Evolutionary conservation across 2,888 invertebrate genomes (phyloP).

Genomic region (Nomada ruficornis): DNA sequence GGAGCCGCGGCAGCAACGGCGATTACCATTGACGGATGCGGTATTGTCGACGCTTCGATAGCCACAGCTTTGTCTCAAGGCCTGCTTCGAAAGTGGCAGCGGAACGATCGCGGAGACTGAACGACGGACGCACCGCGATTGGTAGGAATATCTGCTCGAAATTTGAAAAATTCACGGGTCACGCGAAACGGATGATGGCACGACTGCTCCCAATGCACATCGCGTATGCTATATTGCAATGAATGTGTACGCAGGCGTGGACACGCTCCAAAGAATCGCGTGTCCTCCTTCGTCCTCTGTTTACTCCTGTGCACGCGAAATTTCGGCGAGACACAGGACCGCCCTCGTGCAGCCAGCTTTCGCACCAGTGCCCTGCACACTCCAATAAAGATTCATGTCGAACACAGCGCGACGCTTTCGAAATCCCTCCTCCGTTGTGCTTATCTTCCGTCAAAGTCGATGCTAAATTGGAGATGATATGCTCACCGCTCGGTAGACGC

Average conservation of each 20-base stretch:
- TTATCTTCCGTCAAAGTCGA: slow-evolving; percentile 7
- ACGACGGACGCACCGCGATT: neutral
- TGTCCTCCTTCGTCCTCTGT: slow-evolving; percentile 49
- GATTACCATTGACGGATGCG: slow-evolving; percentile 13
- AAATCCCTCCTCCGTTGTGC: neutral
- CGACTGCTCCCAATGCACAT: slow-evolving; percentile 31
- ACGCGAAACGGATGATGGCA: slow-evolving; percentile 30
- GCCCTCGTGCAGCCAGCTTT: slow-evolving; percentile 7
- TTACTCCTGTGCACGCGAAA: slow-evolving; percentile 49
- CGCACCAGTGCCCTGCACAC: neutral
- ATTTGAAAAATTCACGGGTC: slow-evolving; percentile 19
- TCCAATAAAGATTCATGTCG: slow-evolving; percentile 25
- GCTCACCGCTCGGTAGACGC: slow-evolving; percentile 79
- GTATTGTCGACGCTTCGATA: slow-evolving; percentile 19
- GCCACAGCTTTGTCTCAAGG: neutral
- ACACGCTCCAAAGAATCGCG: slow-evolving; percentile 55
- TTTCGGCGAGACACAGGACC: slow-evolving; percentile 5
- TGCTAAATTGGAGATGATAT: slow-evolving; percentile 51
- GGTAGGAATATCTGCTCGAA: neutral
- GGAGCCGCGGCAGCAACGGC: neutral
- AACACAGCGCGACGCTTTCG: neutral
- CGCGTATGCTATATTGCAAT: slow-evolving; percentile 15
- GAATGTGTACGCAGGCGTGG: slow-evolving; percentile 57
- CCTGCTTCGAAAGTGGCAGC: neutral
- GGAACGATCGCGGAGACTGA: neutral